Evolutionary conservation across 1,140 invertebrate genomes (phyloP).

Genomic region (Vanessa tameamea): DNA sequence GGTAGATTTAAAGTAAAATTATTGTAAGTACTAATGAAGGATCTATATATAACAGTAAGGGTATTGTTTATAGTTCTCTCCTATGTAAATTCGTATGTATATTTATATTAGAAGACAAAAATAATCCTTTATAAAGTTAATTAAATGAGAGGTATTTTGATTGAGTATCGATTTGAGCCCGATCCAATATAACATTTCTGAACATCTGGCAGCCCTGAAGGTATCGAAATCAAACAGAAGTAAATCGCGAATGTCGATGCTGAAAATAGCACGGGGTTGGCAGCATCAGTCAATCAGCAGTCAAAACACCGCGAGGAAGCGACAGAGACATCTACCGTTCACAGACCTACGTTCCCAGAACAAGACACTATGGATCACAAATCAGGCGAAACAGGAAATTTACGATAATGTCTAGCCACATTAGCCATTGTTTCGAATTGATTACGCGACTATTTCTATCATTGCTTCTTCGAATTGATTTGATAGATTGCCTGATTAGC

Average conservation of each 20-base stretch:
- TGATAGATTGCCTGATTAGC: neutral
- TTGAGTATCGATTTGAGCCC: neutral
- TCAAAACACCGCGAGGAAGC: slow-evolving; percentile 57
- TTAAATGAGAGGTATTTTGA: neutral
- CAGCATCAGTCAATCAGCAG: slow-evolving; percentile 68
- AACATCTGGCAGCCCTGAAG: slow-evolving; percentile 36
- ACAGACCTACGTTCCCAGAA: slow-evolving; percentile 52
- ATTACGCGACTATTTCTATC: slow-evolving; percentile 21
- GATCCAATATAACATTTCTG: slow-evolving; percentile 19
- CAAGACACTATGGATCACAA: slow-evolving; percentile 36
- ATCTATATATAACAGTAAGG: too few species aligned
- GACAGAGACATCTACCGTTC: slow-evolving; percentile 49
- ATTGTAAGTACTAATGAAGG: too few species aligned
- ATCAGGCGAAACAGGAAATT: slow-evolving; percentile 43
- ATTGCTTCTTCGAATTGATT: slow-evolving; percentile 17
- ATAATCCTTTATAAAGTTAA: neutral
- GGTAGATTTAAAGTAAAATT: too few species aligned
- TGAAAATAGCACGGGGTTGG: slow-evolving; percentile 56
- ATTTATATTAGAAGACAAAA: too few species aligned
- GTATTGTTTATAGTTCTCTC: too few species aligned
- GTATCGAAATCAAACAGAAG: slow-evolving; percentile 40
- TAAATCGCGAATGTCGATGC: slow-evolving; percentile 44
- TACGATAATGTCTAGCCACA: slow-evolving; percentile 38
- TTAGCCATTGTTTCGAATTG: slow-evolving; percentile 35
- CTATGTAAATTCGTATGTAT: too few species aligned